phyloP scores from a whole-genome alignment of 2,888 invertebrate species.

The Gastrophysa polygoni region DNA sequence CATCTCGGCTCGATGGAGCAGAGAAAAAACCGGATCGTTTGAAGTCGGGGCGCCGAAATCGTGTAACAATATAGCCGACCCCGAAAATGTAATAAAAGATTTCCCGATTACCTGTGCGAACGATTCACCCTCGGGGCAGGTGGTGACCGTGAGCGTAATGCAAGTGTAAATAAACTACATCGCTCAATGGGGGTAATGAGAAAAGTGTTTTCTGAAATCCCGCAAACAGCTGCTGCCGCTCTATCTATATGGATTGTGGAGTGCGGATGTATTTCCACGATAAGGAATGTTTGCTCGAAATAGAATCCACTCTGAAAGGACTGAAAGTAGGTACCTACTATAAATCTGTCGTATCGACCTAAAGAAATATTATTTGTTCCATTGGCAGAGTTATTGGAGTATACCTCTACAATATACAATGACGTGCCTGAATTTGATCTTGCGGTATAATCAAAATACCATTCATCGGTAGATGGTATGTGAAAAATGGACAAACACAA shows the following conservation, averaged over 20 bases:
- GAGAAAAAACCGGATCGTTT: background rate
- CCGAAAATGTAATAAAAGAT: background rate
- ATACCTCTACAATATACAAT: too few species aligned
- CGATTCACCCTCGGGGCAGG: background rate
- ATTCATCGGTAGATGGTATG: too few species aligned
- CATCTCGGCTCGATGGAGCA: background rate
- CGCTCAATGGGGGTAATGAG: background rate
- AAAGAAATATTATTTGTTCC: too few species aligned
- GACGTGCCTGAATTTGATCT: too few species aligned
- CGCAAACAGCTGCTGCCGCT: background rate
- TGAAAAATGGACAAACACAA: too few species aligned
- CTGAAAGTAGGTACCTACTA: too few species aligned
- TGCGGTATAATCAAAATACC: too few species aligned
- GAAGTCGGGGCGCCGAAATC: background rate
- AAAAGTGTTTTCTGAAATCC: background rate
- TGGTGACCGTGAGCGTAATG: background rate
- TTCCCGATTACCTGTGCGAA: background rate
- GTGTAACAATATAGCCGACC: background rate
- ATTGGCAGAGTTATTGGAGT: too few species aligned
- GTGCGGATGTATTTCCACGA: background rate
- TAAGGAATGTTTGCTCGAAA: background rate
- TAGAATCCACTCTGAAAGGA: too few species aligned
- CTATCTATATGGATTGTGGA: background rate
- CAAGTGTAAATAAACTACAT: background rate
- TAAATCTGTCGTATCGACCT: too few species aligned